Percentiles rank a stretch among this genome's conserved stretches.
These are phyloP conservation scores for Anthopleura sola DNA, from an alignment of 64 coral and sea anemone species.

Conservation along the genomic window DNA sequence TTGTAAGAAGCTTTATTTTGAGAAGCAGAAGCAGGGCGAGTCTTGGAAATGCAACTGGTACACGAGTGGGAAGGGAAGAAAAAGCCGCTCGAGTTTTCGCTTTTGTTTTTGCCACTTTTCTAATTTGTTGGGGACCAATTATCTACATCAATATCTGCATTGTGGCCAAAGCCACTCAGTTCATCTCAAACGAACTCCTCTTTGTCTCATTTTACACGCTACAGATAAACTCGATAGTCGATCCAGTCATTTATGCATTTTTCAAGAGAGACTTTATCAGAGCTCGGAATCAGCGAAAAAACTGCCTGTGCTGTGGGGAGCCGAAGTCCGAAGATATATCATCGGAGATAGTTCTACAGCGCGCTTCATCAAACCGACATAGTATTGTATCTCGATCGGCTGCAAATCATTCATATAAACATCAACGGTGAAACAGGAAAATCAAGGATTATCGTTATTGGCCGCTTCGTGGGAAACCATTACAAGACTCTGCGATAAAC, in stretches of 20 bases:
- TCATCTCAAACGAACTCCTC: conserved; percentile 40
- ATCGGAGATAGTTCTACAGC: conserved; percentile 7
- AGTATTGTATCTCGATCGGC: not conserved
- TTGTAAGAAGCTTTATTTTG: conserved; percentile 50
- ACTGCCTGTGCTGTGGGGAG: not conserved
- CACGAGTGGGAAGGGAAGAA: conserved; percentile 44
- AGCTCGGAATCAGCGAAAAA: conserved; percentile 7
- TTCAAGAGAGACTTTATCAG: conserved; percentile 64
- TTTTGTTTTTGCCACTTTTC: conserved; percentile 51
- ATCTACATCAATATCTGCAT: conserved; percentile 80
- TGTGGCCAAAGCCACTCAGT: conserved; percentile 27
- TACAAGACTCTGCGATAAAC: too few species aligned
- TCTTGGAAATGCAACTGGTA: conserved; percentile 37
- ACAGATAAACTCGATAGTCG: conserved; percentile 56
- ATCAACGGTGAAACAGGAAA: not conserved
- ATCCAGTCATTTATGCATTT: conserved; percentile 69
- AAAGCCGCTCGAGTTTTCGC: conserved; percentile 61
- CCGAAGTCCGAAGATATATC: not conserved
- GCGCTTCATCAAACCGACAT: not conserved
- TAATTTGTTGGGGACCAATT: conserved; percentile 65
- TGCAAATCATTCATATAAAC: not conserved
- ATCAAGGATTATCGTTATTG: not conserved
- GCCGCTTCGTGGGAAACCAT: too few species aligned
- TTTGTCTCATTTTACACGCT: conserved; percentile 68
- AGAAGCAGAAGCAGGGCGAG: conserved; percentile 35